Conservation (phyloP, 1,140 invertebrate genomes). For the Leptinotarsa texana region DNA sequence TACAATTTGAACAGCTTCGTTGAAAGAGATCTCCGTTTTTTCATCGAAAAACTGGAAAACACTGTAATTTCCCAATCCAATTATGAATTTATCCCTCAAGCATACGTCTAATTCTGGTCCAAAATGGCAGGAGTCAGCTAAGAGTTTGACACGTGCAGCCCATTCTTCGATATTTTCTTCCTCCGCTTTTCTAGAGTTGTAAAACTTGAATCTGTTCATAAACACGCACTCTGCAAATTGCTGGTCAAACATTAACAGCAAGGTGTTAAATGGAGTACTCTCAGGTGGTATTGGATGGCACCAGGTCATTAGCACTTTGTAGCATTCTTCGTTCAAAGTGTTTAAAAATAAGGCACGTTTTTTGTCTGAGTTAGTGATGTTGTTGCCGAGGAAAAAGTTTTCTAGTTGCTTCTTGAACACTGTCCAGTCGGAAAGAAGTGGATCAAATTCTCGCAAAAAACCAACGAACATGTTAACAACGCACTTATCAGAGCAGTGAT, state of each 20-base stretch:
- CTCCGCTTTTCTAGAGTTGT: slow-evolving; percentile 9
- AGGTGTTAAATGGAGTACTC: slow-evolving; percentile 1
- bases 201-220: slow-evolving; percentile 23
- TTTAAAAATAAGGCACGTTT: slow-evolving; percentile 24
- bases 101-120: slow-evolving; percentile 12
- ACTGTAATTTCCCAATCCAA: slow-evolving; percentile 4
- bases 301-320: slow-evolving; percentile 21
- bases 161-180: slow-evolving; percentile 22
- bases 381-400: slow-evolving; percentile 24
- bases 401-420: slow-evolving; percentile 21
- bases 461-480: slow-evolving; percentile 7
- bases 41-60: slow-evolving; percentile 25
- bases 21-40: slow-evolving; percentile 14
- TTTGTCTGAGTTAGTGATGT: slow-evolving; percentile 10
- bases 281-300: slow-evolving; percentile 15
- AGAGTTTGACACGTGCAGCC: slow-evolving; percentile 15
- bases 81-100: slow-evolving; percentile 25
- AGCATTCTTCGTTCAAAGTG: slow-evolving; percentile 13
- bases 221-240: slow-evolving; percentile 5
- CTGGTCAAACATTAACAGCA: slow-evolving; percentile 8
- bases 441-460: slow-evolving; percentile 23
- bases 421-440: slow-evolving; percentile 14
- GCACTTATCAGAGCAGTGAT: too few relatives aligned
- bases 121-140: slow-evolving; percentile 26
- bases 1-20: slow-evolving; percentile 20